A percentile compares a stretch with the other conserved stretches of the same genome.
phyloP scores from a whole-genome alignment of 2,888 invertebrate species.

The Tyria jacobaeae region DNA sequence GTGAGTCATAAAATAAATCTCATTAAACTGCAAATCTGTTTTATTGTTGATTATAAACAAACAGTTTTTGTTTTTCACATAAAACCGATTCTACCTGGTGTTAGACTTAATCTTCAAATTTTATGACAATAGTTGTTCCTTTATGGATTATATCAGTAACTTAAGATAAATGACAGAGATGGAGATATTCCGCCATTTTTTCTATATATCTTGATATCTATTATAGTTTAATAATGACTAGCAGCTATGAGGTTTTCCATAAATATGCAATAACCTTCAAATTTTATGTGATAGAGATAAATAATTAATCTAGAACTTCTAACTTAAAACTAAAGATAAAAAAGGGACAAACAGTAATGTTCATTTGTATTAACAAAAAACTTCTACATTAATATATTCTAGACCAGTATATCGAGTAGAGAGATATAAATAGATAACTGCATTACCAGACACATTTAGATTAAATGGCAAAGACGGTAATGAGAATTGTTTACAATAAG shows the following conservation, averaged over 20 bases:
- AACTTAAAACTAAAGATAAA: not conserved
- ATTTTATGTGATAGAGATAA: constrained; percentile 15
- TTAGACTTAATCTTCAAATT: constrained; percentile 9
- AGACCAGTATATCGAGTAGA: not conserved
- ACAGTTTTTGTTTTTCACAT: constrained; percentile 1
- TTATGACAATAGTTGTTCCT: constrained; percentile 13
- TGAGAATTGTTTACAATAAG: too few species aligned
- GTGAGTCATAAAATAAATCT: not conserved
- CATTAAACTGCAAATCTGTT: constrained; percentile 2
- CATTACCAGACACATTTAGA: too few species aligned
- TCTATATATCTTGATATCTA: constrained; percentile 15
- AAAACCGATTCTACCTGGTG: not conserved
- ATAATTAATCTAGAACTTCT: too few species aligned
- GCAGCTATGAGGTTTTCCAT: constrained; percentile 30
- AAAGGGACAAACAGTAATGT: not conserved
- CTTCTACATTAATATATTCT: too few species aligned
- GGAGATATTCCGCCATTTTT: constrained; percentile 19
- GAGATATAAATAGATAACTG: not conserved
- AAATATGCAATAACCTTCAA: constrained; percentile 18
- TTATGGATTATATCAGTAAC: constrained; percentile 15
- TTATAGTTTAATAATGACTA: constrained; percentile 28
- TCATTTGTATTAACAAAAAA: too few species aligned
- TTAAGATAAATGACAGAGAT: constrained; percentile 11
- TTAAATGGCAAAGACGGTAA: too few species aligned
- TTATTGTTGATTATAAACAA: constrained; percentile 14